Evolutionary conservation across 2,888 invertebrate genomes (phyloP).

Genomic region (Drosophila trichaetosa): DNA sequence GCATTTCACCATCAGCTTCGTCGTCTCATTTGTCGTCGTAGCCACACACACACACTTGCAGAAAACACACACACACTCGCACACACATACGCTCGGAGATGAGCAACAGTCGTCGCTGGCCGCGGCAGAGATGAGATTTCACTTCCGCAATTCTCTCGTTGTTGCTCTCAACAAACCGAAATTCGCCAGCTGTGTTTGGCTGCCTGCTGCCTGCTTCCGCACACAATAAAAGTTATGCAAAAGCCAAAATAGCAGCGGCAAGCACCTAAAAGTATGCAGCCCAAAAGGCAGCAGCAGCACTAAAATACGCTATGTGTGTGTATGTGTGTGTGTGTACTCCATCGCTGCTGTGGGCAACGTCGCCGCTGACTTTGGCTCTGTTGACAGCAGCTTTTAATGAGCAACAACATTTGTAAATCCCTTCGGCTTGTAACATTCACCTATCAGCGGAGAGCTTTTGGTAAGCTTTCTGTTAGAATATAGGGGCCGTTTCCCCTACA

Average conservation of each 20-base stretch:
- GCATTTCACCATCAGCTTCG: conserved; percentile 71
- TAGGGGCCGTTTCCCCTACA: conserved; percentile 42
- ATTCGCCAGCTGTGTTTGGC: conserved; percentile 51
- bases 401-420: conserved; percentile 48
- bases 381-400: conserved; percentile 42
- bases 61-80: conserved; percentile 25
- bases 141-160: conserved; percentile 67
- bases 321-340: conserved; percentile 3
- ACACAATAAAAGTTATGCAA: conserved; percentile 79
- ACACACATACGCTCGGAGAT: conserved; percentile 55
- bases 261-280: conserved; percentile 70
- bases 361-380: conserved; percentile 9
- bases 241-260: conserved; percentile 63
- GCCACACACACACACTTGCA: background rate
- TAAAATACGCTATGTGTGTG: conserved; percentile 11
- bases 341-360: conserved; percentile 15
- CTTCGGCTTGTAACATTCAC: conserved; percentile 25
- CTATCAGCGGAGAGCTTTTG: conserved; percentile 8
- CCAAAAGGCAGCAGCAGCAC: conserved; percentile 20
- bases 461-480: conserved; percentile 18
- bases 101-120: conserved; percentile 73
- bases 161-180: conserved; percentile 55
- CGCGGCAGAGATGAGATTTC: conserved; percentile 43
- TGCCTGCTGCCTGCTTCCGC: conserved; percentile 32
- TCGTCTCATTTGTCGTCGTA: conserved; percentile 29